phyloP scores from a whole-genome alignment of 1,140 invertebrate genomes.

The Cheumatopsyche charites region DNA sequence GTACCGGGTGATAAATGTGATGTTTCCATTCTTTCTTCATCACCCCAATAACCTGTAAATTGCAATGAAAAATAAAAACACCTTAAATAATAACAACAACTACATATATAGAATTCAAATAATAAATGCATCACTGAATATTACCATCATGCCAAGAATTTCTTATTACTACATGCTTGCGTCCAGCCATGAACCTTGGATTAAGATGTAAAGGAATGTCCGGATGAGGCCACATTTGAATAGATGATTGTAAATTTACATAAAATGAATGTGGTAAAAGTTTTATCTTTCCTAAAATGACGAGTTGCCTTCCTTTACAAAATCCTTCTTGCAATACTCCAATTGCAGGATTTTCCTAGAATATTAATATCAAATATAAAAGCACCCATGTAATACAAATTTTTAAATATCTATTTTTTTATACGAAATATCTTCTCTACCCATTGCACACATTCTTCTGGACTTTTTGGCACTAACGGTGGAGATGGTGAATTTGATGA shows the following conservation, averaged over 20 bases:
- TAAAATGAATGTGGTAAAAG: conserved; percentile 71
- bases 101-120: conserved; percentile 5
- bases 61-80: conserved; percentile 27
- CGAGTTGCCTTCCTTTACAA: conserved; percentile 59
- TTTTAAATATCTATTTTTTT: not conserved
- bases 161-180: conserved; percentile 56
- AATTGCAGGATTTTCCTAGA: conserved; percentile 44
- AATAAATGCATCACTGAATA: not conserved
- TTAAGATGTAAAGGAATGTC: conserved; percentile 69
- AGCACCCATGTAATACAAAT: too few species aligned
- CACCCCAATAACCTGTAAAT: conserved; percentile 50
- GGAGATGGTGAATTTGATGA: conserved; percentile 15
- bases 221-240: conserved; percentile 68
- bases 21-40: conserved; percentile 53
- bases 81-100: too few species aligned
- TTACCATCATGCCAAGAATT: conserved; percentile 60
- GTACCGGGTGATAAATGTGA: conserved; percentile 53
- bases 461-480: conserved; percentile 30
- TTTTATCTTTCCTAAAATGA: conserved; percentile 66
- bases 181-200: conserved; percentile 63
- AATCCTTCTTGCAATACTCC: conserved; percentile 59
- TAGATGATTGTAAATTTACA: conserved; percentile 70
- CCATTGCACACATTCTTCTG: conserved; percentile 24
- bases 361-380: conserved; percentile 5
- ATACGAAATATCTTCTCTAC: not conserved